Evolutionary conservation across 1,140 invertebrate genomes (phyloP).

Genomic region (Zaprionus nigranus): DNA sequence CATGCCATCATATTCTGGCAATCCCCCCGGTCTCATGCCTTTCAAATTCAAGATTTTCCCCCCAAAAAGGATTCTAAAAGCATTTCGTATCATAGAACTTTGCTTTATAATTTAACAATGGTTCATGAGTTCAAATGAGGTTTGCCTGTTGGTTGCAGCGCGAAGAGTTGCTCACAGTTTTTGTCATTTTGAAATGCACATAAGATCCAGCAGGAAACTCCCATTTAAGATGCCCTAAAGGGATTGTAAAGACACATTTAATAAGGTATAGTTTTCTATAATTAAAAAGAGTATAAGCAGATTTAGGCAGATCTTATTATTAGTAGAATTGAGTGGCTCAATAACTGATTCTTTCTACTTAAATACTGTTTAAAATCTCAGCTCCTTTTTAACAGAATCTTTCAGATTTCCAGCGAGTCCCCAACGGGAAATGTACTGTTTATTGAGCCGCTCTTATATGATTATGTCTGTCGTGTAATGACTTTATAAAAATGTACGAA

Average conservation of each 20-base stretch:
- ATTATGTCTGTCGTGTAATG: conserved; percentile 23
- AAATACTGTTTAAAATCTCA: background rate
- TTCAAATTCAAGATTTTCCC: background rate
- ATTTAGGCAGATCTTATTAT: background rate
- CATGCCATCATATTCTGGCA: conserved; percentile 14
- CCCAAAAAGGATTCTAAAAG: background rate
- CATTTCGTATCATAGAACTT: background rate
- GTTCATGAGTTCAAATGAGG: background rate
- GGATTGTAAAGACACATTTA: no score
- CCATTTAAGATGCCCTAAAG: no score
- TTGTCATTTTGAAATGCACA: background rate
- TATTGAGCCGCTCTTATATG: conserved; percentile 14
- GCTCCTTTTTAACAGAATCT: background rate
- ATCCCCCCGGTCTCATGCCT: background rate
- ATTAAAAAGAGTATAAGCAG: background rate
- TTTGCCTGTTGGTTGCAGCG: background rate
- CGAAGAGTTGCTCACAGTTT: background rate
- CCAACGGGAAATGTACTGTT: conserved; percentile 6
- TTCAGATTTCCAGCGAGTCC: background rate
- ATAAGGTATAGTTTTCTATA: no score
- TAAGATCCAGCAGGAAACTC: background rate
- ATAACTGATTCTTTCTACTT: background rate
- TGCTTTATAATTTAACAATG: background rate
- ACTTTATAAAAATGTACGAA: conserved; percentile 46
- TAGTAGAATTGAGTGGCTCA: background rate